phyloP scores from a whole-genome alignment of 2,797 vertebrate genomes.

The Staurois parvus region DNA sequence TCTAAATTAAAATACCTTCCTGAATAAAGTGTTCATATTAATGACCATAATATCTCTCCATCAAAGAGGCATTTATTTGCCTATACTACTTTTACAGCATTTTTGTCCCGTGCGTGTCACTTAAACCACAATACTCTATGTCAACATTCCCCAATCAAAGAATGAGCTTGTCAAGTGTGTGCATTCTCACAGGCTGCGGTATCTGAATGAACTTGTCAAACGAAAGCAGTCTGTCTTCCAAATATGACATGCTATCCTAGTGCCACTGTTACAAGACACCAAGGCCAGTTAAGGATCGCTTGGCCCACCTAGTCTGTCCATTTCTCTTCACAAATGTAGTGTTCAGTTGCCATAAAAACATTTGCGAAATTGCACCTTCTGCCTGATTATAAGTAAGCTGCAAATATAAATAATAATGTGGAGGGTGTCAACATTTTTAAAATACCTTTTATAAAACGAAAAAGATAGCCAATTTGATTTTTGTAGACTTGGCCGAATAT shows the following conservation, averaged over 20 bases:
- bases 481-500: not conserved
- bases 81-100: slow-evolving; percentile 18
- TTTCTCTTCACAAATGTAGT: slow-evolving; percentile 43
- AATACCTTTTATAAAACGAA: not conserved
- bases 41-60: slow-evolving; percentile 1
- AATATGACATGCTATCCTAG: slow-evolving; percentile 46
- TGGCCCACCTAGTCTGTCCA: slow-evolving; percentile 56
- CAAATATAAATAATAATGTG: not conserved
- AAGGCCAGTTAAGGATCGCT: slow-evolving; percentile 49
- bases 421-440: not conserved
- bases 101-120: slow-evolving; percentile 24
- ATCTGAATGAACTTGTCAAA: slow-evolving; percentile 52
- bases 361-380: slow-evolving; percentile 2
- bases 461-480: not conserved
- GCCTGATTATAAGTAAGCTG: not conserved
- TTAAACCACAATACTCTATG: slow-evolving; percentile 40
- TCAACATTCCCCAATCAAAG: slow-evolving; percentile 33
- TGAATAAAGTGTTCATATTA: not conserved
- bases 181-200: slow-evolving; percentile 3
- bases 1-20: slow-evolving; percentile 13
- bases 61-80: not conserved
- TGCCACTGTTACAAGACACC: slow-evolving; percentile 46
- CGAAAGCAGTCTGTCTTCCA: slow-evolving; percentile 51
- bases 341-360: slow-evolving; percentile 39
- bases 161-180: slow-evolving; percentile 43